Evolutionary conservation across 2,797 vertebrate species (phyloP), one percentile per base, ranked within the genome.

Genomic region (Cottoperca gobio): DNA sequence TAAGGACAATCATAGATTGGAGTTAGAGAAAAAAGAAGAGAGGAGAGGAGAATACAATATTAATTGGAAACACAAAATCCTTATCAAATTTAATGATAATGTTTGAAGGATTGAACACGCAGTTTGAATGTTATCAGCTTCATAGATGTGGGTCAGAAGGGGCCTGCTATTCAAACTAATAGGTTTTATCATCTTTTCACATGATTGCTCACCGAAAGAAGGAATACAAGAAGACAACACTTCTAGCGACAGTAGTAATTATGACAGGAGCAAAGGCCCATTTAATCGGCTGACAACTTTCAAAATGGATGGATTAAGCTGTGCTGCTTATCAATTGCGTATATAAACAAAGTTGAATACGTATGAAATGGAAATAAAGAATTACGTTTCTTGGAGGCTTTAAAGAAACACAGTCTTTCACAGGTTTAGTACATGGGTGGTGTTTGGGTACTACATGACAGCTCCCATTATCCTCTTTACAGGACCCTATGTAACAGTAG

Each of bases 401-500:
- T 13, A 77, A 2, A 23, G 48, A 0, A 21, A 6, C 1, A 78
- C 83, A 87, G 0, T 67, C 3, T 10, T 14, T 69, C 1, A 2
- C 2, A 1, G 0, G 3, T 9, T 0, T 1, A 14, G 0, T 0
- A 73, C 64, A 73, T 6, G 1, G 0, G 21, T 5, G 0, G 8
- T 0, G 3, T 82, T 1, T 16, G n/a, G 8, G 42, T 6, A 89
- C 84, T 54, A 95, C 7, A 16, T 5, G 8, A 77, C 94, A 94
- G 0, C 0, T 55, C 0, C 76, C 2, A 61, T 74, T 83, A 61
- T n/a, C n/a, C n/a, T n/a, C n/a, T n/a, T n/a, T n/a, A n/a, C 96
- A 97, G 2, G 83, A 5, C 0, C 94, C 94, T 2, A 46, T 84
- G 69, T 85, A 95, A 42, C 78, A 79, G 79, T 95, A 90, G 2